These are phyloP conservation scores for Plutella xylostella DNA, from an alignment of 2,888 invertebrate genomes.

Conservation along the genomic window DNA sequence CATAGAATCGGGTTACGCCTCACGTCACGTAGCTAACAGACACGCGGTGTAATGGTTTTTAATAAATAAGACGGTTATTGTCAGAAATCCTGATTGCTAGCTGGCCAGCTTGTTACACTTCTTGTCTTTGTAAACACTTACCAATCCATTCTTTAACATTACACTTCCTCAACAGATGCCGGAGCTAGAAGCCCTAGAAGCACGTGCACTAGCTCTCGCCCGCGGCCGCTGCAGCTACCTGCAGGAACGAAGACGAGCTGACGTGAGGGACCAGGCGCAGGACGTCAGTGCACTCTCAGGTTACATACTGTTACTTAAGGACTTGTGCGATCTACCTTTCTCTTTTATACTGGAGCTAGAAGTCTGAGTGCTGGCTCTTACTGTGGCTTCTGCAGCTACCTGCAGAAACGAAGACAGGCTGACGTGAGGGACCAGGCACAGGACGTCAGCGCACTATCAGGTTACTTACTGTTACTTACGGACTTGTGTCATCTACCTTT, in stretches of 20 bases:
- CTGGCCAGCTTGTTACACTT: no score
- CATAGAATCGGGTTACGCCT: no score
- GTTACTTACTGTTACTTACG: no score
- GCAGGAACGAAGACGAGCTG: conserved; percentile 86
- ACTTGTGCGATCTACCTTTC: no score
- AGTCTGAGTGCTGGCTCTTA: conserved; percentile 80
- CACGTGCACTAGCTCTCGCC: conserved; percentile 79
- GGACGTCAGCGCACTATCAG: conserved; percentile 81
- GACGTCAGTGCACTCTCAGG: conserved; percentile 82
- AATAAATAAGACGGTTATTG: no score
- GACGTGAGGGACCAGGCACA: conserved; percentile 96
- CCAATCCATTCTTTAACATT: no score
- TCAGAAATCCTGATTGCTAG: no score
- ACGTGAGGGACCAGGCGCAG: conserved; percentile 94
- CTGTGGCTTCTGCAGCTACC: conserved; percentile 77
- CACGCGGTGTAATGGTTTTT: no score
- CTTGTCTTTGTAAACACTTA: no score
- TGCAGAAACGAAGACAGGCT: conserved; percentile 86
- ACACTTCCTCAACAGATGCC: conserved; percentile 71
- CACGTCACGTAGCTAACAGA: no score
- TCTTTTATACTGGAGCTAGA: no score
- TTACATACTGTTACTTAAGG: conserved; percentile 26
- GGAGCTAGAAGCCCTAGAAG: conserved; percentile 81
- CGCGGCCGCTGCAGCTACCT: conserved; percentile 80
- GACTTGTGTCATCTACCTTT: no score